These are phyloP conservation scores for Heliconius aoede DNA, from an alignment of 2,888 invertebrate species.

Conservation along the genomic window DNA sequence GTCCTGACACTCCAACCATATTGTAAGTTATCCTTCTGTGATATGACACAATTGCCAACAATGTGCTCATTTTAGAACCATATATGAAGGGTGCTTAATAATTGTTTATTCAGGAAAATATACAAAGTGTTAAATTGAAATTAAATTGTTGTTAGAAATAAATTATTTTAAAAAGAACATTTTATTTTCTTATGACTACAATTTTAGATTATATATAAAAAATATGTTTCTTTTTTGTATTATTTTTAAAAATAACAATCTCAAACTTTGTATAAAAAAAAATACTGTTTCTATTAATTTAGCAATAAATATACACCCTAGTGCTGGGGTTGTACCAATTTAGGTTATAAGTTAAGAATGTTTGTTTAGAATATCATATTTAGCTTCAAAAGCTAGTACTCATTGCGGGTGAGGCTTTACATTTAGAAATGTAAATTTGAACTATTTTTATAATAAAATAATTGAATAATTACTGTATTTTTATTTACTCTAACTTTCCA, in stretches of 20 bases:
- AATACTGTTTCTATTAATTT: constrained; percentile 2
- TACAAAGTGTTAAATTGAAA: constrained; percentile 8
- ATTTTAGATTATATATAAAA: background rate
- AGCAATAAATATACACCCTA: constrained; percentile 34
- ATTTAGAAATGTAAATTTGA: constrained; percentile 72
- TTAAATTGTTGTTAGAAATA: background rate
- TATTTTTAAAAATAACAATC: background rate
- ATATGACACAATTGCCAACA: constrained; percentile 27
- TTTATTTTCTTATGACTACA: background rate
- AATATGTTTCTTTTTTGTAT: background rate
- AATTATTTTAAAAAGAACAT: background rate
- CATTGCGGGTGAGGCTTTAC: constrained; percentile 72
- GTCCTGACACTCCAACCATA: background rate
- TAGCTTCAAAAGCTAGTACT: constrained; percentile 75
- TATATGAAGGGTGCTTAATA: background rate
- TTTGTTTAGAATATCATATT: constrained; percentile 44
- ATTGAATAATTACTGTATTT: constrained; percentile 50
- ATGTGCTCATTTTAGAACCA: constrained; percentile 16
- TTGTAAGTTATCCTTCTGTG: constrained; percentile 3
- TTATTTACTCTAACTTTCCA: constrained; percentile 46
- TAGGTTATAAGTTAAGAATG: constrained; percentile 42
- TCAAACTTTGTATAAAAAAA: constrained; percentile 7
- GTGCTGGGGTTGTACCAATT: constrained; percentile 43
- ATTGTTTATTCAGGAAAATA: background rate
- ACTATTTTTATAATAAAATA: constrained; percentile 80